phyloP scores from a whole-genome alignment of 2,888 invertebrate species.

The Drosophila mimetica region DNA sequence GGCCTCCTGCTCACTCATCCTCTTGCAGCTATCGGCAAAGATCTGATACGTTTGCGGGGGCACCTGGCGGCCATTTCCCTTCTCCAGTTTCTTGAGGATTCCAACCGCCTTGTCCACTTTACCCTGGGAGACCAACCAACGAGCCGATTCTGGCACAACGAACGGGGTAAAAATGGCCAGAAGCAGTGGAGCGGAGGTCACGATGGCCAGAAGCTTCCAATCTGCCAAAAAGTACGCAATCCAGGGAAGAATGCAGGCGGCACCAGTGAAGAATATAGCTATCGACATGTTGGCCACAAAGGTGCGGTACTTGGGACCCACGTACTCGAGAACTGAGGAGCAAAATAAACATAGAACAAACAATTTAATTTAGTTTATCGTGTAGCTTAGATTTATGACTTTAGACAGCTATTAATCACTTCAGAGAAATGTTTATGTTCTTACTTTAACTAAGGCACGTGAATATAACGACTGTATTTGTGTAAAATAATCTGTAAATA shows the following conservation, averaged over 20 bases:
- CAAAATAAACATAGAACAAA: background rate
- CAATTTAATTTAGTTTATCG: background rate
- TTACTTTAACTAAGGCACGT: background rate
- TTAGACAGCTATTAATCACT: background rate
- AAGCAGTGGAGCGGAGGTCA: conserved; percentile 91
- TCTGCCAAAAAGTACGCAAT: conserved; percentile 91
- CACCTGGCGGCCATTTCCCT: conserved; percentile 90
- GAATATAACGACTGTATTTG: background rate
- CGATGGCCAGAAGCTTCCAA: conserved; percentile 91
- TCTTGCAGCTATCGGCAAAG: conserved; percentile 88
- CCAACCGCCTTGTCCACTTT: conserved; percentile 90
- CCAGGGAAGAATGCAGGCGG: conserved; percentile 92
- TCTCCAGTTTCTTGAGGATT: conserved; percentile 92
- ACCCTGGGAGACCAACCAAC: conserved; percentile 95
- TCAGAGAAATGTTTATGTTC: background rate
- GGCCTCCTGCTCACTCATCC: conserved; percentile 89
- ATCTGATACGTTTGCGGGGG: conserved; percentile 90
- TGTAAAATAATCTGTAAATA: too few species aligned
- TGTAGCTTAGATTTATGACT: background rate
- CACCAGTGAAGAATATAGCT: conserved; percentile 93
- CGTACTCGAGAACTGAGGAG: conserved; percentile 91
- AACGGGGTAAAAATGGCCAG: conserved; percentile 90
- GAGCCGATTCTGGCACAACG: conserved; percentile 93
- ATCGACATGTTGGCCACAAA: conserved; percentile 97
- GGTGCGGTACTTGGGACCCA: conserved; percentile 95